phyloP scores from a whole-genome alignment of 2,797 vertebrate genomes.

The Nothura maculosa region DNA sequence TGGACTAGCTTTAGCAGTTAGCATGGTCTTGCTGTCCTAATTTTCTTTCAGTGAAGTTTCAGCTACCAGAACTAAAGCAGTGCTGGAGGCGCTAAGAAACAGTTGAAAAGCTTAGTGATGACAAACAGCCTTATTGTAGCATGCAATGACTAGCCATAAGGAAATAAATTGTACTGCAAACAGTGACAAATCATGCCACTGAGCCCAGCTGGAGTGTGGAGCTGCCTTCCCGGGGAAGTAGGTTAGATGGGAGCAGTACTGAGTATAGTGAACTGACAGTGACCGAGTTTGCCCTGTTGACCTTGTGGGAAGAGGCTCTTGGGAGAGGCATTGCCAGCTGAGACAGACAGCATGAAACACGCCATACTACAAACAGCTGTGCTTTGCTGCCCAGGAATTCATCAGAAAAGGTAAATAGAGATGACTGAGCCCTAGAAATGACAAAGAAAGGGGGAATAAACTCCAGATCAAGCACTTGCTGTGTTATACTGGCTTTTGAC shows the following conservation, averaged over 20 bases:
- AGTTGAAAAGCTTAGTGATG: accelerated
- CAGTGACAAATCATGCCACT: neutral
- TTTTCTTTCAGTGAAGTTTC: neutral
- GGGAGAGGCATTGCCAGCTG: neutral
- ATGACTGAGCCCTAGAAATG: neutral
- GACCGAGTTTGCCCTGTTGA: neutral
- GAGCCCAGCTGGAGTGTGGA: neutral
- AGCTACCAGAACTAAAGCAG: neutral
- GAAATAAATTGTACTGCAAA: neutral
- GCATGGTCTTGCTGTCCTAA: accelerated
- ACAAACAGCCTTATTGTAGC: neutral
- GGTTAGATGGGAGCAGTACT: neutral
- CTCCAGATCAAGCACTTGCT: accelerated
- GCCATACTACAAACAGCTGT: neutral
- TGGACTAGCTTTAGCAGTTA: neutral
- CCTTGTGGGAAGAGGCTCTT: neutral
- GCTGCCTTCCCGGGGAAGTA: neutral
- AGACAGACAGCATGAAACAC: conserved; percentile 3
- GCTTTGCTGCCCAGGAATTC: neutral
- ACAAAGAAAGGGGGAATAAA: neutral
- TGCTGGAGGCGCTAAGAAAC: neutral
- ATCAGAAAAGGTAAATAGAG: neutral
- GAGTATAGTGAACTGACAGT: neutral
- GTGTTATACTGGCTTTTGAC: neutral
- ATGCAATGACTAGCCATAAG: neutral